Conservation (phyloP, 2,113 vertebrate genomes). For the Tamias sibiricus region DNA sequence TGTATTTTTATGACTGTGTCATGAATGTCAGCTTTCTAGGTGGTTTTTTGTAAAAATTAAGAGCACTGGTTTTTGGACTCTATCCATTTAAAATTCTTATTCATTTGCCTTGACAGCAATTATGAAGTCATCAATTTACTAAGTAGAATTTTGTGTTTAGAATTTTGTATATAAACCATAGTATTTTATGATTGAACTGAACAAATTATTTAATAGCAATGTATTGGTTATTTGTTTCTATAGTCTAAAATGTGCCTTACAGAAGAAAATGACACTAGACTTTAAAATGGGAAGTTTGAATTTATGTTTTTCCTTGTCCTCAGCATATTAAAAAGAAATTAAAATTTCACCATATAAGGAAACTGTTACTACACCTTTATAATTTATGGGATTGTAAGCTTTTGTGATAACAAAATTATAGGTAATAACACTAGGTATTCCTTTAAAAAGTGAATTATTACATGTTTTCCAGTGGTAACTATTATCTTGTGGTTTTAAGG, state of each 20-base stretch:
- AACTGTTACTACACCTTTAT: background rate
- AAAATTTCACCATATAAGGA: background rate
- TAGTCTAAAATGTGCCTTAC: conserved; percentile 22
- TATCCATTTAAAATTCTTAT: conserved; percentile 27
- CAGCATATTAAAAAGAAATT: conserved; percentile 46
- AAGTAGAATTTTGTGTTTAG: conserved; percentile 45
- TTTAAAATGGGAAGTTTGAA: background rate
- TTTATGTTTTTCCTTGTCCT: conserved; percentile 29
- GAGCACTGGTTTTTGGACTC: background rate
- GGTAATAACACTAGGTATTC: conserved; percentile 43
- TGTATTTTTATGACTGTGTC: background rate
- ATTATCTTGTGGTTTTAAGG: conserved; percentile 77
- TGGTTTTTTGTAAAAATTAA: conserved; percentile 31
- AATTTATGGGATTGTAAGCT: background rate
- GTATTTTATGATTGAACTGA: background rate
- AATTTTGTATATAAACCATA: background rate
- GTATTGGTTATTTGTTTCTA: background rate
- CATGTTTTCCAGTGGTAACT: conserved; percentile 75
- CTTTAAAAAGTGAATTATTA: conserved; percentile 71
- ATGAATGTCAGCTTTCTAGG: background rate
- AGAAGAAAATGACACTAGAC: conserved; percentile 2
- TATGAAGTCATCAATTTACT: background rate
- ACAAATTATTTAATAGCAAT: conserved; percentile 18
- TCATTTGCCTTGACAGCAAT: background rate
- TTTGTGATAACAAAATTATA: conserved; percentile 49